A percentile compares a stretch with the other conserved stretches of the same genome.
Conservation (phyloP, 2,888 invertebrate species). For the Drosophila aldrichi region DNA sequence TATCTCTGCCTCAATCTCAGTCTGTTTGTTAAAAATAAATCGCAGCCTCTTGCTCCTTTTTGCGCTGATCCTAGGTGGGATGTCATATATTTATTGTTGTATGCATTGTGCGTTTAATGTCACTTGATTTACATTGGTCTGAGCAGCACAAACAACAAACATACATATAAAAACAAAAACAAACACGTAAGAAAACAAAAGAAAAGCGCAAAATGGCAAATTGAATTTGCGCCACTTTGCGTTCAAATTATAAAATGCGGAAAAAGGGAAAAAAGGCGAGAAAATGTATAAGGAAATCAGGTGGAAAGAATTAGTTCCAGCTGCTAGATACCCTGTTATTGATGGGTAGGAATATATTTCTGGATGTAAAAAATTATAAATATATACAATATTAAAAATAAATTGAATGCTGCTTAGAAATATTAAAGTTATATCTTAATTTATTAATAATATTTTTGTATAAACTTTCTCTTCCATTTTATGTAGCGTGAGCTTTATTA, state of each 20-base stretch:
- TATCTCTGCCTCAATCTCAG: neutral
- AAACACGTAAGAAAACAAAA: constrained; percentile 21
- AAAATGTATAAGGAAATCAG: constrained; percentile 4
- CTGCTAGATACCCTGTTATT: constrained; percentile 10
- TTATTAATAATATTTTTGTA: too few species aligned
- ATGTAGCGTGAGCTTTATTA: too few species aligned
- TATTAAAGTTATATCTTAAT: too few species aligned
- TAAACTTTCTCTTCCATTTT: too few species aligned
- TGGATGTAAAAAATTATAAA: too few species aligned
- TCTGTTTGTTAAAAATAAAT: constrained; percentile 39
- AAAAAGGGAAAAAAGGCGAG: constrained; percentile 12
- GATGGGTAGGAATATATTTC: neutral
- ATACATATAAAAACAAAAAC: constrained; percentile 20
- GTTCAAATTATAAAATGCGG: constrained; percentile 34
- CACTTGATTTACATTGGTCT: constrained; percentile 75
- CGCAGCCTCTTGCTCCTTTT: constrained; percentile 17
- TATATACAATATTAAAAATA: too few species aligned
- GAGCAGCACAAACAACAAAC: constrained; percentile 28
- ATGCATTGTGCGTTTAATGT: constrained; percentile 65
- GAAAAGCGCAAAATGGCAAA: constrained; percentile 44
- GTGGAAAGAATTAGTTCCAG: neutral
- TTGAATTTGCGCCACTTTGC: constrained; percentile 61
- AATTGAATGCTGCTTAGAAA: too few species aligned
- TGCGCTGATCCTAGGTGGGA: constrained; percentile 39
- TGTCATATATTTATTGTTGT: constrained; percentile 63